Base-by-base conservation (phyloP, 1,140 invertebrate genomes). In the Colletes gigas region DNA sequence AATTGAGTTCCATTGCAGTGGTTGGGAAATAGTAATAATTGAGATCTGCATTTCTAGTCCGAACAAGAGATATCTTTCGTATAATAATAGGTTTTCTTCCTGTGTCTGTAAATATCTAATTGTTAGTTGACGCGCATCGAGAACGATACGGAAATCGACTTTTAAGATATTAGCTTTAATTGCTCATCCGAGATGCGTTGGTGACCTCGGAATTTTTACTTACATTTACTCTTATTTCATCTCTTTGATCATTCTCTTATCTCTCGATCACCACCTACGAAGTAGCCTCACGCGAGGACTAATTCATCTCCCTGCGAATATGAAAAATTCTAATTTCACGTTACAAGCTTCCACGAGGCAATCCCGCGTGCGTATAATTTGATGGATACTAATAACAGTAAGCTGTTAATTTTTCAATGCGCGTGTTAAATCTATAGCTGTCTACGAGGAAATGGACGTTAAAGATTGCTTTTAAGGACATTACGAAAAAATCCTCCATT, bases 221-320 rank as follows among this genome's bases (percentile, higher is more conserved):
- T 79, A 69, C 68, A 84, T 83, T 81, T 85, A 81, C 72, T 80
- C 81, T 76, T 80, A 62, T 86, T 85, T 83, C 78, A 82, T 67
- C 52, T 44, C 41, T 54, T 81, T 54, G 9, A 54, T 74, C 52
- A 65, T 65, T 30, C 21, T 50, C 39, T 66, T 76, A 59, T 76
- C 73, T 66, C 2, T 30, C 30, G 2, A 30, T 2, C 30, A 30
- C 30, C 30, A 30, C 30, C 30, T 30, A 30, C 30, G 30, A 30
- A 30, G 30, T 19, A 12, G 30, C 47, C 19, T 14, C 39, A 15
- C 10, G 59, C 60, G 30, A 50, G 44, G 55, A 39, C 59, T 52
- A 73, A 73, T 73, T 52, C 44, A 63, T 74, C 17, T 65, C 15
- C 9, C 7, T 52, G 7, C 6, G n/a, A 30, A n/a, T 7, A 41